Conservation (phyloP, 1,140 invertebrate genomes). For the Leptinotarsa lineolata region DNA sequence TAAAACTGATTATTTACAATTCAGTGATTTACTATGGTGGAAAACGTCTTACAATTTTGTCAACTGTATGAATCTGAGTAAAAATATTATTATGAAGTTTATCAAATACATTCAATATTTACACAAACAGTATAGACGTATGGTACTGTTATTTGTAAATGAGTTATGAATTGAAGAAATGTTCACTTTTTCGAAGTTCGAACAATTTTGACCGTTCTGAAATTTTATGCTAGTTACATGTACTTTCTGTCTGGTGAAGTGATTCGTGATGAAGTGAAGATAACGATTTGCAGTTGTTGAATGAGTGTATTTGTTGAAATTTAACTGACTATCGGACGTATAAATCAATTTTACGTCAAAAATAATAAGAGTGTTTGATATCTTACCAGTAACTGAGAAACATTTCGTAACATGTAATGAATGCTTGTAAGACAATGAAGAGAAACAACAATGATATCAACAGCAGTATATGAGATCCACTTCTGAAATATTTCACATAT, state of each 20-base stretch:
- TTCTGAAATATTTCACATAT: conserved; percentile 60
- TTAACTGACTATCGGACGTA: background rate
- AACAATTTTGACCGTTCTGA: no score
- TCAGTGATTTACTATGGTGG: no score
- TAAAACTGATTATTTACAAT: no score
- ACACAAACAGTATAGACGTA: no score
- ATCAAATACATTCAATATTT: no score
- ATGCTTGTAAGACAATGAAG: conserved; percentile 58
- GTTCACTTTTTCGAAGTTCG: no score
- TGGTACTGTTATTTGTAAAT: no score
- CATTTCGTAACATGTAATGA: conserved; percentile 66
- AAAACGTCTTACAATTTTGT: no score
- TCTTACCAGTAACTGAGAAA: conserved; percentile 73
- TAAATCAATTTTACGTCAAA: background rate
- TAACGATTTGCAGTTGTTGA: background rate
- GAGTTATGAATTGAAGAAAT: no score
- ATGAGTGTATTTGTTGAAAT: background rate
- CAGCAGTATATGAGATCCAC: conserved; percentile 58
- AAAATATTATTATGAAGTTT: no score
- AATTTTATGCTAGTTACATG: background rate
- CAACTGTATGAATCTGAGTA: no score
- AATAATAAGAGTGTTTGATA: background rate
- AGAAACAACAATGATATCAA: conserved; percentile 55
- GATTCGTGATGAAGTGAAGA: no score
- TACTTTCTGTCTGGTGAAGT: background rate